These are phyloP conservation scores for Xerus rutilus DNA, from an alignment of 2,797 vertebrate species.

Conservation along the genomic window DNA sequence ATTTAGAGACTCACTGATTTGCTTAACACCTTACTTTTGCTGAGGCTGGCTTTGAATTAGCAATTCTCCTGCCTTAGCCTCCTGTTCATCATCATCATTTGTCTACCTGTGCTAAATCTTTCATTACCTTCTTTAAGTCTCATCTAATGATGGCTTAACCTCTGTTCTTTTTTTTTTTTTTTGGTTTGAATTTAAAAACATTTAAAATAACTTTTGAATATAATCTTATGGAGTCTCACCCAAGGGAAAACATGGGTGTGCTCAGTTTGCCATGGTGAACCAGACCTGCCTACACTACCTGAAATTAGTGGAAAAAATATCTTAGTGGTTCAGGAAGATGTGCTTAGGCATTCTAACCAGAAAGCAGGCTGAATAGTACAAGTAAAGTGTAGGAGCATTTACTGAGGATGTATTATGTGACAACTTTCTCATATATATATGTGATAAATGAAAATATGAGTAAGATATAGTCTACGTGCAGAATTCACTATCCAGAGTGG, in stretches of 20 bases:
- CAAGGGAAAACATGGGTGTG: background rate
- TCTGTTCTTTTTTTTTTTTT: background rate
- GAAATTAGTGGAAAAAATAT: background rate
- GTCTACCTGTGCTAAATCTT: background rate
- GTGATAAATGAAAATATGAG: background rate
- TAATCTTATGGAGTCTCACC: background rate
- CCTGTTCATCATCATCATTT: background rate
- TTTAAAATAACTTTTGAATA: background rate
- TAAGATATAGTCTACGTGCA: background rate
- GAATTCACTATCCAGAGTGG: background rate
- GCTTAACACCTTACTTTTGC: too few relatives aligned
- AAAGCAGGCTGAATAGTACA: background rate
- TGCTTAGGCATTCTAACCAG: background rate
- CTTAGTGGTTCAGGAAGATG: background rate
- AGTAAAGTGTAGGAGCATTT: background rate
- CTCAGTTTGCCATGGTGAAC: background rate
- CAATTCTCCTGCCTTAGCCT: too few relatives aligned
- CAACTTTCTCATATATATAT: background rate
- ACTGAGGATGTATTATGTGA: background rate
- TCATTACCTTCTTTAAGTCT: slow-evolving; percentile 26
- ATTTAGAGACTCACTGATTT: too few relatives aligned
- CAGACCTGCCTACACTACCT: background rate
- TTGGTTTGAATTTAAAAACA: background rate
- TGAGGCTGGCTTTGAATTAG: too few relatives aligned
- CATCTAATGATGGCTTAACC: background rate